A percentile compares a stretch with the other conserved stretches of the same genome.
phyloP scores from a whole-genome alignment of 1,140 invertebrate species.

The Aphidius gifuensis region DNA sequence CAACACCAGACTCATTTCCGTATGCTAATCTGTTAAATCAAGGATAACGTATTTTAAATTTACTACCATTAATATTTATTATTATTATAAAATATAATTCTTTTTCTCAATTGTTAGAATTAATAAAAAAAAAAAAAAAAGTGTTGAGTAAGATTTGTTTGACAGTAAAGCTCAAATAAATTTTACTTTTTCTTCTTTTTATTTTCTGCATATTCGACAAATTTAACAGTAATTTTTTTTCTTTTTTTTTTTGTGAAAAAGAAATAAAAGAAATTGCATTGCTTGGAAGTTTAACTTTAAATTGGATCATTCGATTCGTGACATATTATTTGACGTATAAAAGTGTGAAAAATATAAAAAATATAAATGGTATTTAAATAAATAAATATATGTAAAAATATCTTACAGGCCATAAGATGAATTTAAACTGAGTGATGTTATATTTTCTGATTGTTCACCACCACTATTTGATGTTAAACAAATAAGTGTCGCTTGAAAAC shows the following conservation, averaged over 20 bases:
- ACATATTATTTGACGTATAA: no score
- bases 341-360: background rate
- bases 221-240: no score
- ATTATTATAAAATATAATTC: no score
- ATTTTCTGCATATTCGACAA: no score
- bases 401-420: constrained; percentile 96
- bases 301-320: no score
- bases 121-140: no score
- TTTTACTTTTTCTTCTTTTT: background rate
- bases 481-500: constrained; percentile 93
- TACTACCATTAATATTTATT: no score
- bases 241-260: background rate
- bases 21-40: constrained; percentile 78
- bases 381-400: constrained; percentile 30
- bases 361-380: constrained; percentile 14
- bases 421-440: constrained; percentile 88
- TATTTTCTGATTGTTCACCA: constrained; percentile 74
- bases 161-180: constrained; percentile 8
- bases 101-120: no score
- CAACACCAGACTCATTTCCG: constrained; percentile 91
- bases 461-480: constrained; percentile 84
- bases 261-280: background rate
- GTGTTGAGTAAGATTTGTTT: constrained; percentile 18
- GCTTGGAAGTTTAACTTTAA: background rate
- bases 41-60: no score